Base-by-base conservation (phyloP, 2,888 invertebrate genomes). In the Papilio demoleus region DNA sequence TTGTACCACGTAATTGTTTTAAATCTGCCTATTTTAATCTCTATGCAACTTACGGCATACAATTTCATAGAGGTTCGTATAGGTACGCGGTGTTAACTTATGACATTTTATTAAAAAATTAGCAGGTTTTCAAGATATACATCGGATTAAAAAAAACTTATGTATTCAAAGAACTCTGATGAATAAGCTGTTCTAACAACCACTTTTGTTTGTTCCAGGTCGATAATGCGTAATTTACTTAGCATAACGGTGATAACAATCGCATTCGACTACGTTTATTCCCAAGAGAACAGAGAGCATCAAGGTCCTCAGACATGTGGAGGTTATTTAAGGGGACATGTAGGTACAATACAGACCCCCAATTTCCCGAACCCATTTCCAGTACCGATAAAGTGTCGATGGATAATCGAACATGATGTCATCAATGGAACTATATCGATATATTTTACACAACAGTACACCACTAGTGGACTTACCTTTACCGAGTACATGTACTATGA, bases 371-470 rank as follows among this genome's bases (percentile, higher is more conserved):
- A 94, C 70, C 93, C 95, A 27, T 98, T 97, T 85, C 93, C 94
- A 6, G 96, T 97, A 50, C 98, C 98, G 17, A 95, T 97, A 71
- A 94, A 94, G 75, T 98, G 98, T 85, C 94, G 95, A 76, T 98
- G 98, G 98, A 94, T 98, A 70, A 96, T 98, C 81, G 88, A 90
- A 70, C 96, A 97, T 80, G 95, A 96, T n/a, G 95, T 96, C 72
- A 93, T 93, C 69, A 95, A 96, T 77, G 94, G 95, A 11, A 95
- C 96, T 63, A 97, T 98, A 80, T 94, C 97, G 74, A 94, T 98
- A 73, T 98, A 98, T 83, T 94, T 98, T 76, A 97, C 97, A 1
- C 98, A 98, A 82, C 94, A 97, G 77, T 98, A 96, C 90, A 96
- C 97, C 53, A 95, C 95, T 75, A 95, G 95, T 78, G 97, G 97